phyloP scores from a whole-genome alignment of 2,113 vertebrate species.

The Natator depressus region DNA sequence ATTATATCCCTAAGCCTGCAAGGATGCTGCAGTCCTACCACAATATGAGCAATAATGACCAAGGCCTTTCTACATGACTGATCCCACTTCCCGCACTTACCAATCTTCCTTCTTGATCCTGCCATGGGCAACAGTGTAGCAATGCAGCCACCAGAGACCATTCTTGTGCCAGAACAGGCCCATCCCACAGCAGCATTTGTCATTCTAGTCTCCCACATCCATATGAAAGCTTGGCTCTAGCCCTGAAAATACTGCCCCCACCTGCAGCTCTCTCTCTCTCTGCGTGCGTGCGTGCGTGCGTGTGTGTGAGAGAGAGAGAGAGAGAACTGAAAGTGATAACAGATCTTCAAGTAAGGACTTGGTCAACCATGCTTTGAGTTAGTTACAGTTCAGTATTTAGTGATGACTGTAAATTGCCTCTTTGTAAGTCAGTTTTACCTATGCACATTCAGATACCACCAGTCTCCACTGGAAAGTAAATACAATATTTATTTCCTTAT shows the following conservation, averaged over 20 bases:
- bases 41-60: rapidly evolving
- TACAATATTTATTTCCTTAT: not conserved
- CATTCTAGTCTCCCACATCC: not conserved
- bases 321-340: not conserved
- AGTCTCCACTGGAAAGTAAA: not conserved
- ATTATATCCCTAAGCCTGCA: rapidly evolving
- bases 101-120: not conserved
- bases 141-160: not conserved
- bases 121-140: not conserved
- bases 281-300: too few relatives aligned
- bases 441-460: not conserved
- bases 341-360: not conserved
- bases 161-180: not conserved
- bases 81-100: not conserved
- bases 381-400: not conserved
- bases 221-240: not conserved
- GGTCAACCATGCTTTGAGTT: not conserved
- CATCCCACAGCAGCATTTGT: not conserved
- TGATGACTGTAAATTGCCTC: not conserved
- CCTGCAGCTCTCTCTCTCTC: not conserved
- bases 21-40: not conserved
- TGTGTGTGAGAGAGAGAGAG: too few relatives aligned
- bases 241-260: not conserved
- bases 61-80: rapidly evolving
- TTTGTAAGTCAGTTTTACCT: not conserved